Evolutionary conservation across 2,797 vertebrate genomes (phyloP), one percentile per base, ranked within the genome.

Genomic region (Meda fulgida): DNA sequence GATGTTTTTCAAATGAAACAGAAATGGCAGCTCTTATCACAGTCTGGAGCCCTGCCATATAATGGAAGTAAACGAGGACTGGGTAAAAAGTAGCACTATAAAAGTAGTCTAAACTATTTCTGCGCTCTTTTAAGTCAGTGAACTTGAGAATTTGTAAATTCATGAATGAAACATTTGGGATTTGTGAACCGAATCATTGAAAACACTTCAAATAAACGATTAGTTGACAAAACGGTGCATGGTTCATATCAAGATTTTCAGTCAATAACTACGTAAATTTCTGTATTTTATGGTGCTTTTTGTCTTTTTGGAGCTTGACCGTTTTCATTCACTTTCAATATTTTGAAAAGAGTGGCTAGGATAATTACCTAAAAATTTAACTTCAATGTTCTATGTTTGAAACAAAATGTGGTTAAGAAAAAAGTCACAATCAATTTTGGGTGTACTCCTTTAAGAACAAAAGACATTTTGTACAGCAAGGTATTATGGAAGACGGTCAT

Each of bases 401-500:
- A 21, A 51, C 18, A 31, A 31, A 31, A 51, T 34, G 11, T 7
- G 1, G 34, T 36, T 77, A 38, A 63, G 14, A 60, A 60, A 78
- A 78, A 23, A 0, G 23, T 53, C 16, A 31, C n/a, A 53, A 65
- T 8, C 29, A 18, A 7, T 31, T 18, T 58, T 40, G 34, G 13
- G 16, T 60, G 55, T 65, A 46, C 8, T 46, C 10, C 55, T 51
- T 66, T 21, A 46, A 2, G 46, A 83, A 83, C 81, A 81, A 75
- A 75, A 70, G 26, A 46, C 34, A 86, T 81, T 14, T 77, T 84
- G 88, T 91, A 80, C 66, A 67, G 43, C 2, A 40, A 58, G 77
- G 36, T 5, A 38, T 58, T 29, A 80, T 80, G 53, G 70, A 19
- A 80, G 9, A 46, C 4, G 7, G 7, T 70, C 79, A 21, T 80